Conservation (phyloP, 1,140 invertebrate species). For the Aleiodes sp. region DNA sequence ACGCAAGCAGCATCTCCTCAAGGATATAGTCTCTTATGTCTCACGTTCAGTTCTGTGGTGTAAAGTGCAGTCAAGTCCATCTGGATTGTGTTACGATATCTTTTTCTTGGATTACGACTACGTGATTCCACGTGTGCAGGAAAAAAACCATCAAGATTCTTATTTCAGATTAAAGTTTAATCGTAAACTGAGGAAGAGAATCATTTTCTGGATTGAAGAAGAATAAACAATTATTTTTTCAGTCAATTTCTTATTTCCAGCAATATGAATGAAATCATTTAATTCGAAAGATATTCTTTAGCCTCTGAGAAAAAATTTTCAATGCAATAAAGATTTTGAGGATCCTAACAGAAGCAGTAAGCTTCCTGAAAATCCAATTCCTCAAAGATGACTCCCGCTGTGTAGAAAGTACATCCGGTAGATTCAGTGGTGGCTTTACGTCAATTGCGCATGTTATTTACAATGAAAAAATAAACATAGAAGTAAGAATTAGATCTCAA, state of each 20-base stretch:
- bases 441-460: not conserved
- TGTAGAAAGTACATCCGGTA: slow-evolving; percentile 15
- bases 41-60: slow-evolving; percentile 23
- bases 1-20: slow-evolving; percentile 33
- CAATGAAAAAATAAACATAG: not conserved
- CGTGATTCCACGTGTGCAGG: slow-evolving; percentile 17
- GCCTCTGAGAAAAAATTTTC: not conserved
- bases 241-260: no score
- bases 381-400: slow-evolving; percentile 9
- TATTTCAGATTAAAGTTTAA: no score
- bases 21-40: slow-evolving; percentile 39
- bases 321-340: not conserved
- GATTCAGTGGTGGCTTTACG: not conserved
- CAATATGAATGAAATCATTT: no score
- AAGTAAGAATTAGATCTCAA: slow-evolving; percentile 2
- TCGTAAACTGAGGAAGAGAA: no score
- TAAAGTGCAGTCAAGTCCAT: slow-evolving; percentile 28
- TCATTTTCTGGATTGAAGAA: no score
- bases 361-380: not conserved
- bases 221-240: no score
- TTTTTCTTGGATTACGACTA: slow-evolving; percentile 36
- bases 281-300: no score
- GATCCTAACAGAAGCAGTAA: not conserved
- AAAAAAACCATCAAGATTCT: no score
- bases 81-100: slow-evolving; percentile 42